These are phyloP conservation scores for Hydrophis major DNA, from an alignment of 2,797 vertebrate species.

Conservation along the genomic window DNA sequence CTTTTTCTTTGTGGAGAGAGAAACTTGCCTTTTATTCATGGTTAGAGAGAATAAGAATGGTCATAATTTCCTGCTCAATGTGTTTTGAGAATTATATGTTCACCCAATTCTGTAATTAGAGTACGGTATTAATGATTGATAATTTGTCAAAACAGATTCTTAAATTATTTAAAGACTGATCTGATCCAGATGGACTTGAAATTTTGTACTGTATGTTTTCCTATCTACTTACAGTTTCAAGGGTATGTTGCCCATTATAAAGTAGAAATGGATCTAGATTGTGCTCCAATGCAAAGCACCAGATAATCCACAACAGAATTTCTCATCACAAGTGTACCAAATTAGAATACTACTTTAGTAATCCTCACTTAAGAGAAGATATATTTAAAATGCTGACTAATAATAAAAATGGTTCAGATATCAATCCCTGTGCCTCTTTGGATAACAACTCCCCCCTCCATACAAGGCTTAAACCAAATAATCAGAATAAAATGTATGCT, in stretches of 20 bases:
- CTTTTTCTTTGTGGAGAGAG: background rate
- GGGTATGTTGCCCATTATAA: background rate
- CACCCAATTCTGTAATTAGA: background rate
- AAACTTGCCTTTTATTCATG: background rate
- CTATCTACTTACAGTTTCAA: background rate
- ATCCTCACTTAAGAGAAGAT: background rate
- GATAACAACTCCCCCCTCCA: background rate
- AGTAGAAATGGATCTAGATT: background rate
- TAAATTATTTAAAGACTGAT: background rate
- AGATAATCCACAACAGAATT: background rate
- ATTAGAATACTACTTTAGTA: background rate
- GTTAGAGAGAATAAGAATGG: background rate
- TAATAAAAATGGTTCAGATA: background rate
- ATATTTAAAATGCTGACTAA: background rate
- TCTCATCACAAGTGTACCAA: background rate
- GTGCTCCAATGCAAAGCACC: too few species aligned
- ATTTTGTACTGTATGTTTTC: background rate
- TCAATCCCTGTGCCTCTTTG: background rate
- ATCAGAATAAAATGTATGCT: background rate
- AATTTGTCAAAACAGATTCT: background rate
- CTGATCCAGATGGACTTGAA: background rate
- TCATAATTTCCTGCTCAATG: background rate
- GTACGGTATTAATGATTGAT: background rate
- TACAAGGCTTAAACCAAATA: background rate
- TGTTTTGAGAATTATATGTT: background rate